Evolutionary conservation across 2,888 invertebrate species (phyloP), one percentile per base, ranked within the genome.

Genomic region (Geotrupes spiniger): DNA sequence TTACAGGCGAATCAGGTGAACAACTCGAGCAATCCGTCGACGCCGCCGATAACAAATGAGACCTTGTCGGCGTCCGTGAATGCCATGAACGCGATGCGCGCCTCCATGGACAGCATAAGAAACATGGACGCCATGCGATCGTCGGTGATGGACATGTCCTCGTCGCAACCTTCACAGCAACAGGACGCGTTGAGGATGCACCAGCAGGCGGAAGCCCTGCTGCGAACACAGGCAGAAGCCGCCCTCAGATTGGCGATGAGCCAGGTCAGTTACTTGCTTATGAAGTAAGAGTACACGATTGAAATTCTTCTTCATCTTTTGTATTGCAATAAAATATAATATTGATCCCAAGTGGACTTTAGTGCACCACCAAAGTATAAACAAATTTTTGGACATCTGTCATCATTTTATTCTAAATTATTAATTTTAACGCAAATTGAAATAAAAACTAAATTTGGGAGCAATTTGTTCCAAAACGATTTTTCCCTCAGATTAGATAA

Each of bases 181-280:
- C 71, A 72, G 46, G 73, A 74, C 49, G 75, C 74, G 29, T 70
- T 75, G 4, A 64, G 74, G 59, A 73, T 78, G 70, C 74, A 77
- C 55, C 72, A 72, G 52, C 89, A 89, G 64, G 85, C 86, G 63
- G 90, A 90, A 70, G 88, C 87, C 0, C 76, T 92, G 42, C 75
- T 92, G 14, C 78, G 92, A 65, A 88, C 89, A 59, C 92, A 92
- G 65, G 91, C 91, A 0, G 92, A 92, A 70, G 90, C 90, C 1
- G 87, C 87, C 4, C 76, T 92, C 27, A 78, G 92, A 62, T 72
- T 92, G 49, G 92, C 91, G 26, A 91, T 91, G 56, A 82, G 83
- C 5, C 87, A 87, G 64, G 84, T 65, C 52, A 51, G 56, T 21
- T 21, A 4, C 6, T 21, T 21, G 21, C 4, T 4, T 4, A 21